Evolutionary conservation across 2,797 vertebrate genomes (phyloP), one percentile per base, ranked within the genome.

Genomic region (Melopsittacus undulatus): DNA sequence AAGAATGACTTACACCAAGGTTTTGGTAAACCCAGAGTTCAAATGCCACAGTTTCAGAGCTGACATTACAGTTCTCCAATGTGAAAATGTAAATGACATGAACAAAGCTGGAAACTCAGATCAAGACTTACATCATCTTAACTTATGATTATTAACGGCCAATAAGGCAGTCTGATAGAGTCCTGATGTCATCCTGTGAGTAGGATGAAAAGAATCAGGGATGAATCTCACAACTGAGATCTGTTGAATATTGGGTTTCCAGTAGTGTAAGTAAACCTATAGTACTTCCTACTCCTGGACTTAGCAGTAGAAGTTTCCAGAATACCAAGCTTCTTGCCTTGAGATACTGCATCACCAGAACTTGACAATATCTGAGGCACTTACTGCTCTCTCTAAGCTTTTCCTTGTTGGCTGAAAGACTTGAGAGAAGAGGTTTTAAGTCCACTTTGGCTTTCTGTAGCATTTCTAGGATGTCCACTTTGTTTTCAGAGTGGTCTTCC

Each of bases 381-480:
- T 99, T 98, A 99, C 99, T 99, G 98, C 99, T 98, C 98, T 99
- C 99, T 94, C 98, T 98, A 94, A 99, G 98, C 68, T 98, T 98
- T 96, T 99, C 99, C 96, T 99, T 99, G 97, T 99, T 99, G 97
- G 98, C 99, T 30, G 99, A 99, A 83, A 99, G 98, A 91, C 98
- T 99, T 94, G 99, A 99, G 86, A 99, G 98, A 91, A 99, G 98
- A 79, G 99, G 99, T 96, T 99, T 99, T 97, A 99, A 98, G 97
- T 99, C 99, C 96, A 99, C 98, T 98, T 99, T 99, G 97, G 99
- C 99, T 96, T 99, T 99, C 96, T 99, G 99, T 93, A 99, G 98
- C 95, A 99, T 98, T 97, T 99, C 99, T 97, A 99, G 97, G 97
- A 99, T 99, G 98, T 99, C 99, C 97, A 99, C 99, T 96, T 99